These are phyloP conservation scores for Phylloscopus trochiloides DNA, from an alignment of 2,113 vertebrate genomes.

Conservation along the genomic window DNA sequence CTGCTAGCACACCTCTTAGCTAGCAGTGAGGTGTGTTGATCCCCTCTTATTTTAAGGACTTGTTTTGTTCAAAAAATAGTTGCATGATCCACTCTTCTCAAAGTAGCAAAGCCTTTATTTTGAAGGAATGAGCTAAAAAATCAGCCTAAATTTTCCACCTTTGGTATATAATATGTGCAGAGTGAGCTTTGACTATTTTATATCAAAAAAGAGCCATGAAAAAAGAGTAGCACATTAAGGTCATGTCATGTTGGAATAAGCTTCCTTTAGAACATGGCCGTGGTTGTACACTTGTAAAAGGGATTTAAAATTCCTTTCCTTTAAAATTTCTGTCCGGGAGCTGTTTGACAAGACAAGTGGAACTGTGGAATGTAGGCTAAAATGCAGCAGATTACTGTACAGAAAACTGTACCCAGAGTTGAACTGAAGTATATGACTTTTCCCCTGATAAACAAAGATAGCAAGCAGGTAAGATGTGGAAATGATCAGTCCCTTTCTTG, in stretches of 20 bases:
- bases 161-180: neutral
- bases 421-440: neutral
- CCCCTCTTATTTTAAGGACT: neutral
- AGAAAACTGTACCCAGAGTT: neutral
- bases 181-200: neutral
- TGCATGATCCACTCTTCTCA: neutral
- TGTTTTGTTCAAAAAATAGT: neutral
- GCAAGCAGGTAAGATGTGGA: neutral
- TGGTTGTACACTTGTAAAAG: neutral
- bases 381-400: neutral
- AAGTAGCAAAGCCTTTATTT: neutral
- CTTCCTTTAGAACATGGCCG: fast-evolving
- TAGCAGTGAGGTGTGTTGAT: neutral
- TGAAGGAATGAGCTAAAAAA: neutral
- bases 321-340: neutral
- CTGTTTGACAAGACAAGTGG: neutral
- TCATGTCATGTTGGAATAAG: neutral
- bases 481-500: neutral
- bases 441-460: neutral
- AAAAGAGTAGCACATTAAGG: neutral
- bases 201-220: neutral
- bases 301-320: neutral
- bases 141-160: neutral
- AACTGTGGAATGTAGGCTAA: neutral
- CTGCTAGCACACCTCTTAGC: neutral